Evolutionary conservation across 2,797 vertebrate genomes (phyloP), one percentile per base, ranked within the genome.

Genomic region (Lepus oiostolus): DNA sequence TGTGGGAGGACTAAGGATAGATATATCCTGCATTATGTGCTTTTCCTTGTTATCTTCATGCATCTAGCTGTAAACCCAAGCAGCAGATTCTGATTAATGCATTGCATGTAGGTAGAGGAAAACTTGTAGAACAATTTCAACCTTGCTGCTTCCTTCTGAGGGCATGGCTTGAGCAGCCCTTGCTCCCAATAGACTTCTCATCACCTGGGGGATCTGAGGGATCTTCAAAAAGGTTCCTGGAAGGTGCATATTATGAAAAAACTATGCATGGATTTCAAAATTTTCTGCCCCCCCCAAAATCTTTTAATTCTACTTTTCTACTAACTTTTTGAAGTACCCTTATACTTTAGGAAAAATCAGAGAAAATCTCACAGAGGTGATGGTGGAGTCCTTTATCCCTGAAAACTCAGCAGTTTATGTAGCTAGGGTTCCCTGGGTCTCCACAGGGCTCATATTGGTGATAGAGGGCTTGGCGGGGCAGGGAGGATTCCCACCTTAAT

Each of bases 61-160:
- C 42, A 60, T 93, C 90, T 79, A 67, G 67, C 81, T 80, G 68
- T 85, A 93, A 95, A 90, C 88, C 83, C 91, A 71, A 93, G 81
- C 32, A 76, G 85, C 90, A 93, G 68, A 84, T 85, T 88, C 58
- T 79, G 81, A 87, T 93, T 54, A 88, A 71, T 35, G 5, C 24
- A 60, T 26, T 91, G 68, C 42, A 88, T 60, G 35, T 79, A 90
- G 96, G 68, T 81, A 97, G 67, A 83, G 26, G 65, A 94, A 89
- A 94, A 65, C 72, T 32, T 89, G 4, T 71, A 89, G 81, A 88
- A 62, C 75, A n/a, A 74, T 75, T 89, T 70, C 75, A 90, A 58
- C 88, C 87, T 94, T 77, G 35, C 95, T 88, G 52, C 79, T 70
- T 93, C 70, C 85, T 95, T 88, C 47, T 76, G 75, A 93, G 84